Base-by-base conservation (phyloP, 2,888 invertebrate genomes). In the Pyrgus malvae region DNA sequence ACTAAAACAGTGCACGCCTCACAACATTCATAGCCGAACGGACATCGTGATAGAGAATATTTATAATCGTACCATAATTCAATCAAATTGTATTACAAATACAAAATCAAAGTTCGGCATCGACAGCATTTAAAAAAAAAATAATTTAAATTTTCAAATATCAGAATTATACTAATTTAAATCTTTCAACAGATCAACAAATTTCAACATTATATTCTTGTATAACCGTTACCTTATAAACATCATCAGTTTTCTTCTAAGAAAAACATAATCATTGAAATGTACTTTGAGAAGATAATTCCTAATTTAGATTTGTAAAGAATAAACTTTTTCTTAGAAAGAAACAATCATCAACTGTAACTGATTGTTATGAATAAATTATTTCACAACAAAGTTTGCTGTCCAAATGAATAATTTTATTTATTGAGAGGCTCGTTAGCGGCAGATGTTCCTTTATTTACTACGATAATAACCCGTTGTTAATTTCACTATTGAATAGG, bases 381-480 rank as follows among this genome's bases (percentile, higher is more conserved):
- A 54, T 54, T 54, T 46, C 54, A 33, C 40, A 54, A 54, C 54
- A 54, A 54, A 54, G 16, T 54, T 46, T 54, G 54, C 33, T 46
- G 46, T 54, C 54, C 46, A 27, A 54, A 54, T 54, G 54, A 54
- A 54, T 54, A 54, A 54, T 46, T n/a, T n/a, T n/a, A n/a, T n/a
- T 54, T 54, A 54, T 54, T 54, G 54, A 54, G 46, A 54, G 54
- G 54, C 54, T 54, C 54, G 54, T 54, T 54, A 54, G 54, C 33
- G 46, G 23, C 54, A 54, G 54, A 54, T 54, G 46, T 41, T 40
- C 41, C 25, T 23, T 54, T 54, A 54, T 54, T 54, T 54, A 46
- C 54, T 54, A 12, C 40, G 46, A 54, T 54, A 46, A 46, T 54
- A 54, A 33, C 40, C 27, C 38, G 14, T 21, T 46, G 46, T 54